phyloP scores from a whole-genome alignment of 2,113 vertebrate genomes.

The Charadrius vociferus region DNA sequence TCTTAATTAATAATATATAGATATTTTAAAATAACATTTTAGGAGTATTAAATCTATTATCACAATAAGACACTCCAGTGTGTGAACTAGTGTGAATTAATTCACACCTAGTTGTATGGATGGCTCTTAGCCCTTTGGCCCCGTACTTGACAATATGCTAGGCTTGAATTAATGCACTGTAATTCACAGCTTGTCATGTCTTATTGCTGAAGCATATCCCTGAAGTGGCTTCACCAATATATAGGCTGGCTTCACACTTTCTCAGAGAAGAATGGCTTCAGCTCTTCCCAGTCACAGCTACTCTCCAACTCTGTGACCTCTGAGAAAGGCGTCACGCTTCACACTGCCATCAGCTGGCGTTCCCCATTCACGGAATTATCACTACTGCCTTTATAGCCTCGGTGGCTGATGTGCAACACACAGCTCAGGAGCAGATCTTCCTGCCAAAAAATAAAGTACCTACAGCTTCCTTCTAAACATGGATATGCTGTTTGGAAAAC shows the following conservation, averaged over 20 bases:
- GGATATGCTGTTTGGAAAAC: background rate
- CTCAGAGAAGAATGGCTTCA: background rate
- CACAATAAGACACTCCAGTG: conserved; percentile 54
- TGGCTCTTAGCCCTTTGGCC: conserved; percentile 53
- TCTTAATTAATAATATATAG: conserved; percentile 74
- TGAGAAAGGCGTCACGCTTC: background rate
- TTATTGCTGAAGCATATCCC: conserved; percentile 28
- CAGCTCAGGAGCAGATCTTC: background rate
- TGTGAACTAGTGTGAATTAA: conserved; percentile 65
- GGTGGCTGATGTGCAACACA: background rate
- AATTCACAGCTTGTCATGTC: conserved; percentile 66
- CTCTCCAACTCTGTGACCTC: background rate
- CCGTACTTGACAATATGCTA: conserved; percentile 43
- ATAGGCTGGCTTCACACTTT: conserved; percentile 30
- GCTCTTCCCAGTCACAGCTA: background rate
- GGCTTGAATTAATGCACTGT: conserved; percentile 62
- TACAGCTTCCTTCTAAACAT: background rate
- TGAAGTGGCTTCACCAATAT: conserved; percentile 11
- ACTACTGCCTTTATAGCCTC: background rate
- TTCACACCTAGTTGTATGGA: conserved; percentile 59
- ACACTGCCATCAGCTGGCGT: background rate
- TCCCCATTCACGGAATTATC: background rate
- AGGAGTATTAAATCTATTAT: conserved; percentile 62
- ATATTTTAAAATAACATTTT: conserved; percentile 75
- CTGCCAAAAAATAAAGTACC: background rate